phyloP scores from a whole-genome alignment of 1,140 invertebrate genomes.

The Ylistrum balloti region DNA sequence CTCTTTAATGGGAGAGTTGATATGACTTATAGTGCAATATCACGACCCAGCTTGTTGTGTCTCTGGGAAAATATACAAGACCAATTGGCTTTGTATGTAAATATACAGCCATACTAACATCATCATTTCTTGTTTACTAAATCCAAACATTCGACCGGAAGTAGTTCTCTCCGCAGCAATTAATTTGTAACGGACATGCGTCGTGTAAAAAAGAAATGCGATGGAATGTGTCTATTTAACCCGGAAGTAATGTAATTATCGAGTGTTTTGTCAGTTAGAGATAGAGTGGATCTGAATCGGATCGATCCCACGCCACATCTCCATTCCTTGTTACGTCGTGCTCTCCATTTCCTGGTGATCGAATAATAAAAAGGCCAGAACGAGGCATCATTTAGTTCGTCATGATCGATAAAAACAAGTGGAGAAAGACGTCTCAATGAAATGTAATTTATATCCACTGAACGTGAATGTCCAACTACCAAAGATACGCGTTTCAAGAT shows the following conservation, averaged over 20 bases:
- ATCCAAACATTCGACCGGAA: not conserved
- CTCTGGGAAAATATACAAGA: not conserved
- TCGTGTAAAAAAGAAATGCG: not conserved
- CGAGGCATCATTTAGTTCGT: not conserved
- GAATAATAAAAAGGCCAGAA: not conserved
- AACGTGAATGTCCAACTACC: too few species aligned
- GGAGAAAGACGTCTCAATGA: not conserved
- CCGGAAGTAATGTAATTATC: slow-evolving; percentile 11
- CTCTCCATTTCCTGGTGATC: not conserved
- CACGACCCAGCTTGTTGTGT: not conserved
- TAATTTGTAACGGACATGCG: not conserved
- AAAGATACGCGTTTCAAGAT: too few species aligned
- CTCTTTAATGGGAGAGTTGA: not conserved
- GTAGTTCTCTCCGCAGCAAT: not conserved
- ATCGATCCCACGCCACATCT: not conserved
- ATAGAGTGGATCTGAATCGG: slow-evolving; percentile 12
- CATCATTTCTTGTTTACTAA: not conserved
- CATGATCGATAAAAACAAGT: not conserved
- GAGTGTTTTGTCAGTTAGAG: not conserved
- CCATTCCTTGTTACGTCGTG: not conserved
- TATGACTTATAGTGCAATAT: not conserved
- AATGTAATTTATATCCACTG: not conserved
- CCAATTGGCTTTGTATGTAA: not conserved
- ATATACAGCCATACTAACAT: not conserved
- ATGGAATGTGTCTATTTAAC: slow-evolving; percentile 1